Evolutionary conservation across 2,113 vertebrate genomes (phyloP).

Genomic region (Oophaga pumilio): DNA sequence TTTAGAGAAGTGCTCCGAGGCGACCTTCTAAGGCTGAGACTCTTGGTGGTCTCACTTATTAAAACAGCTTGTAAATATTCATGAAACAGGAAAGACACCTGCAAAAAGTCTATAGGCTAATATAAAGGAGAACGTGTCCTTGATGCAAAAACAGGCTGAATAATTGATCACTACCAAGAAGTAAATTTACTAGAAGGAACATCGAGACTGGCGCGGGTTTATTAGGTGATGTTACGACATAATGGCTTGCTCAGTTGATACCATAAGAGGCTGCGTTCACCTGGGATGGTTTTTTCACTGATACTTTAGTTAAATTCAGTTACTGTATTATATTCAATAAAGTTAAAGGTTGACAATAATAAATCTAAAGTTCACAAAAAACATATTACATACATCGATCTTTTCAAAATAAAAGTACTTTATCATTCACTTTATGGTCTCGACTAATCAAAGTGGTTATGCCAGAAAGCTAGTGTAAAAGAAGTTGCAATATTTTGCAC

Average conservation of each 20-base stretch:
- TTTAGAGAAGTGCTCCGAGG: slow-evolving; percentile 10
- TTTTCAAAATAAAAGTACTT: too few relatives aligned
- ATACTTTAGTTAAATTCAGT: too few relatives aligned
- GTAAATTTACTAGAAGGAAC: neutral
- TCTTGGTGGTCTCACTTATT: slow-evolving; percentile 15
- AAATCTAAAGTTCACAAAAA: too few relatives aligned
- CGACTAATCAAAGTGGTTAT: too few relatives aligned
- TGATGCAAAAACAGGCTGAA: slow-evolving; percentile 13
- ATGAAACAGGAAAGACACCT: slow-evolving; percentile 37
- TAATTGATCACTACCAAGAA: neutral
- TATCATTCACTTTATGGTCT: too few relatives aligned
- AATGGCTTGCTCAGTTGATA: neutral
- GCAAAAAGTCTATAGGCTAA: slow-evolving; percentile 21
- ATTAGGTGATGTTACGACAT: neutral
- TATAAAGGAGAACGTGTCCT: neutral
- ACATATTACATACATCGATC: too few relatives aligned
- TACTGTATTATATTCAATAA: too few relatives aligned
- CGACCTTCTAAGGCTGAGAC: neutral
- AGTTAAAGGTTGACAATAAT: too few relatives aligned
- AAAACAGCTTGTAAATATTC: slow-evolving; percentile 34
- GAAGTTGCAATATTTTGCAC: too few relatives aligned
- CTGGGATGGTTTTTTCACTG: too few relatives aligned
- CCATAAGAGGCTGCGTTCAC: too few relatives aligned
- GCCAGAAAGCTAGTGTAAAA: too few relatives aligned
- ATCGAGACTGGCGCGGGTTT: neutral